Percentiles rank a stretch among this genome's conserved stretches.
These are phyloP conservation scores for Helicoverpa assulta DNA, from an alignment of 2,888 invertebrate genomes.

Conservation along the genomic window DNA sequence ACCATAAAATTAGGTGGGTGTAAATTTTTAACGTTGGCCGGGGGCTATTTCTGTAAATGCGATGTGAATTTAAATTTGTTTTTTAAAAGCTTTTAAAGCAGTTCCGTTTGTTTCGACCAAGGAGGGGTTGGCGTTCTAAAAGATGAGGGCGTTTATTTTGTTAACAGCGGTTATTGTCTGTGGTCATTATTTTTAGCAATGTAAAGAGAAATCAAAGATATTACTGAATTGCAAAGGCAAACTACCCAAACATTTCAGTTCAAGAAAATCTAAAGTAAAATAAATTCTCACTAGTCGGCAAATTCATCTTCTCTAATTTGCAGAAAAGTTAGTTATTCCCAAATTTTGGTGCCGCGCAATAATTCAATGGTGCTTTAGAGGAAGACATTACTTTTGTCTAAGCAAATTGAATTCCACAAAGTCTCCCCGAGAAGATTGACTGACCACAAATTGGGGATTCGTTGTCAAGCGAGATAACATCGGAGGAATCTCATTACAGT, in stretches of 20 bases:
- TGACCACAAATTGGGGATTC: constrained; percentile 89
- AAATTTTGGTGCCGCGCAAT: constrained; percentile 65
- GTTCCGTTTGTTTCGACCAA: constrained; percentile 62
- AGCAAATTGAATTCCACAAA: constrained; percentile 87
- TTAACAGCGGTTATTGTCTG: constrained; percentile 11
- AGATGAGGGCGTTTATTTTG: constrained; percentile 41
- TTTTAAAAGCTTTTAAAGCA: constrained; percentile 67
- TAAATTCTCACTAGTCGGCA: constrained; percentile 1
- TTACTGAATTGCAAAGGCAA: too few relatives aligned
- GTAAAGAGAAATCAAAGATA: background rate
- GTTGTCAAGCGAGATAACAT: constrained; percentile 88
- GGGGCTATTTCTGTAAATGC: constrained; percentile 69
- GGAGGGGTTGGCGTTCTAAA: constrained; percentile 40
- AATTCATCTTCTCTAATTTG: constrained; percentile 26
- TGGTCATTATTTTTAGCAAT: background rate
- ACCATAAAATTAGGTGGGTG: constrained; percentile 79
- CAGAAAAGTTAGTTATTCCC: constrained; percentile 33
- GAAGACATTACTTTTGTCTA: constrained; percentile 83
- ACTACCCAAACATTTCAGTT: background rate
- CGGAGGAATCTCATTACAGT: constrained; percentile 88
- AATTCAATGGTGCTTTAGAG: constrained; percentile 72
- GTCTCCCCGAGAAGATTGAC: constrained; percentile 83
- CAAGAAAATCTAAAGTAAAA: background rate
- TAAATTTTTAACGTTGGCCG: constrained; percentile 73
- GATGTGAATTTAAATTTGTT: constrained; percentile 74